A percentile compares a stretch with the other conserved stretches of the same genome.
Conservation (phyloP, 2,888 invertebrate species). For the Hoplodrina blanda region DNA sequence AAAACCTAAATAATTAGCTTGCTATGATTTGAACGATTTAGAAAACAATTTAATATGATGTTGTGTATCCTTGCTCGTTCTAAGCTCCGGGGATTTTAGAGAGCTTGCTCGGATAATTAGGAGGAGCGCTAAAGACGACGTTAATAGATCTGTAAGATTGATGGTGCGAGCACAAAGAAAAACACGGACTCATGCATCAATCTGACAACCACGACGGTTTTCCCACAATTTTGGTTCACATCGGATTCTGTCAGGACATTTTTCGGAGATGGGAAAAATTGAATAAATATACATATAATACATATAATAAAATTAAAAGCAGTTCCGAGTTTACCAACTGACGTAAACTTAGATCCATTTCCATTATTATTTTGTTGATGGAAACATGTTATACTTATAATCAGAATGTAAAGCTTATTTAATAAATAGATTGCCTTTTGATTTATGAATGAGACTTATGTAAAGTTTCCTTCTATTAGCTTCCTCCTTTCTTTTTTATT, state of each 20-base stretch:
- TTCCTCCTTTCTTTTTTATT: no score
- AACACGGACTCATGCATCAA: conserved; percentile 84
- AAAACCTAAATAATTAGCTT: conserved; percentile 30
- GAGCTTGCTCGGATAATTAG: conserved; percentile 82
- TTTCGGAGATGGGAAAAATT: conserved; percentile 23
- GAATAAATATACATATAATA: no score
- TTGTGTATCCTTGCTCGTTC: conserved; percentile 66
- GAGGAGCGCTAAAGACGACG: conserved; percentile 82
- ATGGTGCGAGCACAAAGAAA: conserved; percentile 82
- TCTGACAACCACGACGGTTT: conserved; percentile 77
- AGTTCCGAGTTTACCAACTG: conserved; percentile 13
- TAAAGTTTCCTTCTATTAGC: not conserved
- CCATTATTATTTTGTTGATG: conserved; percentile 18
- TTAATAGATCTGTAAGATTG: conserved; percentile 86
- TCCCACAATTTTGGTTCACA: conserved; percentile 62
- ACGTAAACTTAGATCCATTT: conserved; percentile 33
- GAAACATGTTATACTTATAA: not conserved
- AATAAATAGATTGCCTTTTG: conserved; percentile 13
- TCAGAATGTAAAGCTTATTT: not conserved
- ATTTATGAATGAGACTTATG: conserved; percentile 3
- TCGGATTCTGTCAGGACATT: conserved; percentile 58
- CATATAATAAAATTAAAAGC: conserved; percentile 26
- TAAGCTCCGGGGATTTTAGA: conserved; percentile 72
- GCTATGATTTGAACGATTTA: conserved; percentile 49
- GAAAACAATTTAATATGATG: conserved; percentile 67